phyloP scores from a whole-genome alignment of 1,140 invertebrate genomes.

The Holcopasites calliopsidis region DNA sequence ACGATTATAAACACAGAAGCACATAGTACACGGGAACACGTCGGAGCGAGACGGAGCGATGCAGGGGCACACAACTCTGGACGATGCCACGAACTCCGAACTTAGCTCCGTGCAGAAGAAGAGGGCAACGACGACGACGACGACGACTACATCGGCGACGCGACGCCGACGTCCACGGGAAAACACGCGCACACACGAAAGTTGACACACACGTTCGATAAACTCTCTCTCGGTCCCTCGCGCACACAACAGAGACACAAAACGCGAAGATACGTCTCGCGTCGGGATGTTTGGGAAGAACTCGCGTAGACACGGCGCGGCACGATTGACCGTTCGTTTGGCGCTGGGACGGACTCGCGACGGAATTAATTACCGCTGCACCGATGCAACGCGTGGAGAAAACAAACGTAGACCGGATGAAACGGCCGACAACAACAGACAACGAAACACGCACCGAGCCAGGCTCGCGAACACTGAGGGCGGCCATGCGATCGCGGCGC shows the following conservation, averaged over 20 bases:
- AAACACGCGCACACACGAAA: constrained; percentile 49
- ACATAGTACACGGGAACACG: constrained; percentile 48
- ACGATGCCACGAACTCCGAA: neutral
- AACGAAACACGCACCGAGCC: constrained; percentile 73
- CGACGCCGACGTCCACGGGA: constrained; percentile 34
- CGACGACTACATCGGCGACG: neutral
- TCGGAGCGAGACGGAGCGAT: constrained; percentile 21
- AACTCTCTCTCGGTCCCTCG: neutral
- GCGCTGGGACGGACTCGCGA: constrained; percentile 64
- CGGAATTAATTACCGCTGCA: constrained; percentile 59
- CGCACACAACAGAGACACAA: constrained; percentile 31
- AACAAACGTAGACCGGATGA: constrained; percentile 27
- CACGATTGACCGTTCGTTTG: neutral
- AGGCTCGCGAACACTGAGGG: constrained; percentile 76
- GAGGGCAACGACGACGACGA: neutral
- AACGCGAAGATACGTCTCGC: constrained; percentile 16
- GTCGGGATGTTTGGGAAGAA: constrained; percentile 1
- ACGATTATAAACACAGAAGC: constrained; percentile 63
- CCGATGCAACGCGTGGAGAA: constrained; percentile 24
- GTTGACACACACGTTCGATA: constrained; percentile 53
- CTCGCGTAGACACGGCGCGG: neutral
- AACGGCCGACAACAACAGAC: constrained; percentile 16
- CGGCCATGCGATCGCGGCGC: constrained; percentile 73
- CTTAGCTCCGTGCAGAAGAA: constrained; percentile 14
- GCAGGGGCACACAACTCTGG: constrained; percentile 13